Conservation (phyloP, 2,113 vertebrate genomes). For the Cinclus cinclus region DNA sequence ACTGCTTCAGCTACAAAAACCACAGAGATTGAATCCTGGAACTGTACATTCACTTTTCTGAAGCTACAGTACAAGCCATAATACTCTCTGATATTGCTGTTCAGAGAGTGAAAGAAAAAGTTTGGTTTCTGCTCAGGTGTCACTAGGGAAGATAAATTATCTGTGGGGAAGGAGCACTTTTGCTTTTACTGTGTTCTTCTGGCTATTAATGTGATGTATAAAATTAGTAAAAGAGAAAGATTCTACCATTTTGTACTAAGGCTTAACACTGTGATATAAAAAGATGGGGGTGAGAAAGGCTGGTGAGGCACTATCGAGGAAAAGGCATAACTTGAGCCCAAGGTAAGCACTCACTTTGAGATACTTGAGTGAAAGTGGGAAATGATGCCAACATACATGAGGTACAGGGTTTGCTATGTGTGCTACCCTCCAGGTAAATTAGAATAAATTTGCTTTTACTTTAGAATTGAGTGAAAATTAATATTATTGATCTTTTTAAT, state of each 20-base stretch:
- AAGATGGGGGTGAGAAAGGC: not conserved
- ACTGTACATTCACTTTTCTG: conserved; percentile 48
- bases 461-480: not conserved
- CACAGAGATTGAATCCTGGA: not conserved
- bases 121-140: conserved; percentile 54
- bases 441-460: conserved; percentile 24
- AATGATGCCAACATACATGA: not conserved
- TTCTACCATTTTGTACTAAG: conserved; percentile 53
- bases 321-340: not conserved
- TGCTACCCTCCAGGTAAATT: conserved; percentile 27
- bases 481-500: conserved; percentile 14
- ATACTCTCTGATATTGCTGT: conserved; percentile 50
- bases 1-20: not conserved
- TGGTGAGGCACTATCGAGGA: not conserved
- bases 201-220: not conserved
- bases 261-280: conserved; percentile 49
- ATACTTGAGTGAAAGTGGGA: conserved; percentile 19
- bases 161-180: conserved; percentile 23
- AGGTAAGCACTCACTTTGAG: not conserved
- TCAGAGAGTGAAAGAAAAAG: conserved; percentile 57
- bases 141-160: conserved; percentile 8
- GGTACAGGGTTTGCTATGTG: not conserved
- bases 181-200: conserved; percentile 28
- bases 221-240: conserved; percentile 20
- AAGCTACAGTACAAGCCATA: conserved; percentile 78